A percentile compares a stretch with the other conserved stretches of the same genome.
These are phyloP conservation scores for Seira ritae DNA, from an alignment of 2,888 invertebrate genomes.

Conservation along the genomic window DNA sequence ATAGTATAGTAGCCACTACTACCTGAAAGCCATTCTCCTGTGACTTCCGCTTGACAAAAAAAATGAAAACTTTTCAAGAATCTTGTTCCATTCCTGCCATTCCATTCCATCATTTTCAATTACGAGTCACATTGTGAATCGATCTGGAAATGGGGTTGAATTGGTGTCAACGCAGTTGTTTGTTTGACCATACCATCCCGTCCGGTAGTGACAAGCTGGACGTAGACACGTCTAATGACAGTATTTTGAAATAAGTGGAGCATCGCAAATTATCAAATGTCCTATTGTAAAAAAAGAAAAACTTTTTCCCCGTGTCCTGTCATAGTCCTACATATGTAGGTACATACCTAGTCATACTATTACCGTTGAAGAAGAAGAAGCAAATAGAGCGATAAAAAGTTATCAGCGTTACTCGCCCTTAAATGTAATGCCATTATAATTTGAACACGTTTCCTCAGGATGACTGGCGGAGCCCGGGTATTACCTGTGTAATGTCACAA, in stretches of 20 bases:
- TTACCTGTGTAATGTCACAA: slow-evolving; percentile 11
- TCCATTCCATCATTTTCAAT: slow-evolving; percentile 60
- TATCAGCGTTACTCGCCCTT: neutral
- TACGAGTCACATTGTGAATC: slow-evolving; percentile 59
- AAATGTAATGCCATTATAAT: neutral
- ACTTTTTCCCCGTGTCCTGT: neutral
- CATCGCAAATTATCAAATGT: neutral
- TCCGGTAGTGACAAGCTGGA: too few relatives aligned
- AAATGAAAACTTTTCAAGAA: neutral
- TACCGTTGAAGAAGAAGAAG: too few relatives aligned
- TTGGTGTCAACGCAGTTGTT: neutral
- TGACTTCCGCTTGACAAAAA: neutral
- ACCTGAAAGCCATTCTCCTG: neutral
- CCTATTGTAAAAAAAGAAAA: neutral
- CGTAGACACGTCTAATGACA: neutral
- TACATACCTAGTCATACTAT: too few relatives aligned
- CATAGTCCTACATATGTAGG: too few relatives aligned
- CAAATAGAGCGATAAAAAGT: neutral
- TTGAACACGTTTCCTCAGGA: neutral
- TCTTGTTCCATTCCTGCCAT: neutral
- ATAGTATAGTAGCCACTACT: neutral
- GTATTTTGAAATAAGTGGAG: neutral
- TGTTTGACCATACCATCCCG: neutral
- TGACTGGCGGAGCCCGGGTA: neutral
- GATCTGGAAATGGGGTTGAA: neutral